Evolutionary conservation across 2,797 vertebrate genomes (phyloP), one percentile per base, ranked within the genome.

Genomic region (Sciurus vulgaris): DNA sequence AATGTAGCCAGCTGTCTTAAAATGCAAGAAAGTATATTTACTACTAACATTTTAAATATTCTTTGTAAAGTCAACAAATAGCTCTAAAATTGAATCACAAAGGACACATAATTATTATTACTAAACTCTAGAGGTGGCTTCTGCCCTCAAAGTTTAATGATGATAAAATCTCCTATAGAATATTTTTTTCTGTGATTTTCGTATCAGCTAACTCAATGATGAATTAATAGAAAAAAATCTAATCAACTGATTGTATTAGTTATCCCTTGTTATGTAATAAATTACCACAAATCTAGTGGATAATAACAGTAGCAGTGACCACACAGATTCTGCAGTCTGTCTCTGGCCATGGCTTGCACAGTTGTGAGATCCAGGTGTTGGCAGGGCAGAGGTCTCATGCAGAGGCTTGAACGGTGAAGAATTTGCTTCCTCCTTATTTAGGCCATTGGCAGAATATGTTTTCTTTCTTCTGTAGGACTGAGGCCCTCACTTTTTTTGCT

Each of bases 1-100:
- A 96, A 97, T 91, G 92, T 78, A 97, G 33, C 73, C 97, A 97
- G 94, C 86, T 97, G 86, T 92, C 86, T 97, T 96, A 92, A 92
- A 95, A 96, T 95, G 97, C 84, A 97, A 96, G 20, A 90, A 94
- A 90, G 79, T 59, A 44, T 73, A 82, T 77, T 89, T 87, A 54
- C 8, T 79, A 73, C 4, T 92, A 67, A 38, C 35, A 88, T 82
- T 95, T 97, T 92, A 8, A 49, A 47, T 88, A 87, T 72, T 77
- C 33, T 91, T 92, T 56, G 38, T 47, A 73, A 89, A 92, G 54
- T 67, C 15, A 96, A 72, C 9, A 81, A 61, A 72, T 81, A 38
- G 0, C 26, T 93, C 22, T 72, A 56, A 93, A 86, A 72, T 33
- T 33, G 11, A 67, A 24, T 73, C 10, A 78, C 49, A 69, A 93